phyloP scores from a whole-genome alignment of 2,888 invertebrate genomes.

The Philonicus albiceps region DNA sequence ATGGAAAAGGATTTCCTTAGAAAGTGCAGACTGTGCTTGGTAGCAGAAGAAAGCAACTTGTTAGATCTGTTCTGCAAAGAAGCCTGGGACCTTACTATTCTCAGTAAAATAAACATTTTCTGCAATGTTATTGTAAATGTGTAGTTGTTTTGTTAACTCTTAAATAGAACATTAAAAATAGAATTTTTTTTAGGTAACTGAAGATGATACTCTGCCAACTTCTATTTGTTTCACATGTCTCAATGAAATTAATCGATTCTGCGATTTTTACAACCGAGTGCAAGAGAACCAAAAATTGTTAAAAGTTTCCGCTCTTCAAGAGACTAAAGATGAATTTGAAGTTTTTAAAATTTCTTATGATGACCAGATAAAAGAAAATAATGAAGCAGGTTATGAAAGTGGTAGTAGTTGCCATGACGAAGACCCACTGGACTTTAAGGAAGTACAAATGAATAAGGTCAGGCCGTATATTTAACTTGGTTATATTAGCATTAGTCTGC shows the following conservation, averaged over 20 bases:
- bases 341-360: not conserved
- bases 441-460: not conserved
- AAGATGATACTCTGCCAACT: slow-evolving; percentile 28
- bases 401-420: not conserved
- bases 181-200: slow-evolving; percentile 10
- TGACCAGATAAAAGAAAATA: not conserved
- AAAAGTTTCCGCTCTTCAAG: not conserved
- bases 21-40: slow-evolving; percentile 42
- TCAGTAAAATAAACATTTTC: slow-evolving; percentile 32
- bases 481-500: no score
- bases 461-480: not conserved
- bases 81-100: not conserved
- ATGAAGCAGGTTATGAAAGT: not conserved
- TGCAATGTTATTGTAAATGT: slow-evolving; percentile 20
- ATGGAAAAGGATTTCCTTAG: not conserved
- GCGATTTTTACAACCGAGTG: slow-evolving; percentile 42
- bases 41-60: not conserved
- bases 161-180: not conserved
- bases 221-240: slow-evolving; percentile 43
- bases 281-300: slow-evolving; percentile 46
- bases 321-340: not conserved
- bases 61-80: slow-evolving; percentile 32
- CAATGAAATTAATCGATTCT: slow-evolving; percentile 43
- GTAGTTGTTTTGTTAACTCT: not conserved
- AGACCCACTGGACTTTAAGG: not conserved